A percentile compares a stretch with the other conserved stretches of the same genome.
These are phyloP conservation scores for Carabus problematicus DNA, from an alignment of 2,888 invertebrate genomes.

Conservation along the genomic window DNA sequence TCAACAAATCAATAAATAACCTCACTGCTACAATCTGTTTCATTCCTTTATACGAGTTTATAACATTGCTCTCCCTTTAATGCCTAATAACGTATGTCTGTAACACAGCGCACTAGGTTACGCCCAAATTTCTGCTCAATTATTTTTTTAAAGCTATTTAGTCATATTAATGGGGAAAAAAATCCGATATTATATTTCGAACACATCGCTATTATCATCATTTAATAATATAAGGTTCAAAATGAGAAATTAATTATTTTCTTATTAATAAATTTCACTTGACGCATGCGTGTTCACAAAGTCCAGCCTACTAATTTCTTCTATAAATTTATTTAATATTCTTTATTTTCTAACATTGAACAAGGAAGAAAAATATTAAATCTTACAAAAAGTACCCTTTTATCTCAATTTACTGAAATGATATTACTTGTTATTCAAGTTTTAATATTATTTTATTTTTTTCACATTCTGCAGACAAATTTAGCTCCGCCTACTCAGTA, in stretches of 20 bases:
- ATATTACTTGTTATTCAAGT: not conserved
- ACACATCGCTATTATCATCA: not conserved
- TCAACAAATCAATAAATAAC: constrained; percentile 17
- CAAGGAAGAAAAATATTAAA: too few species aligned
- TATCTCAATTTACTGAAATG: constrained; percentile 2
- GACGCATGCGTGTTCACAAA: constrained; percentile 26
- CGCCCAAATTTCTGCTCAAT: constrained; percentile 52
- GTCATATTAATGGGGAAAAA: not conserved
- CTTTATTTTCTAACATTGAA: not conserved
- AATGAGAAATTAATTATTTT: constrained; percentile 16
- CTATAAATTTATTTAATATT: constrained; percentile 30
- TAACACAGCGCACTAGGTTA: constrained; percentile 50
- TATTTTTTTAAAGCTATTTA: constrained; percentile 9
- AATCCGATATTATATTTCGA: not conserved
- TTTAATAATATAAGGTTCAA: not conserved
- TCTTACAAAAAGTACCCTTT: not conserved
- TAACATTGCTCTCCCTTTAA: constrained; percentile 7
- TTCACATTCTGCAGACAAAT: not conserved
- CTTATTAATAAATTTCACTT: constrained; percentile 12
- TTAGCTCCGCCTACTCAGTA: constrained; percentile 13
- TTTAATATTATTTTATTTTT: not conserved
- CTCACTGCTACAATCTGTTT: constrained; percentile 23
- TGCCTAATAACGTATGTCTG: constrained; percentile 11
- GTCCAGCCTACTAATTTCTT: constrained; percentile 25
- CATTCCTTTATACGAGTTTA: constrained; percentile 2